Conservation (phyloP, 2,797 vertebrate genomes). For the Tauraco hartlaubi region DNA sequence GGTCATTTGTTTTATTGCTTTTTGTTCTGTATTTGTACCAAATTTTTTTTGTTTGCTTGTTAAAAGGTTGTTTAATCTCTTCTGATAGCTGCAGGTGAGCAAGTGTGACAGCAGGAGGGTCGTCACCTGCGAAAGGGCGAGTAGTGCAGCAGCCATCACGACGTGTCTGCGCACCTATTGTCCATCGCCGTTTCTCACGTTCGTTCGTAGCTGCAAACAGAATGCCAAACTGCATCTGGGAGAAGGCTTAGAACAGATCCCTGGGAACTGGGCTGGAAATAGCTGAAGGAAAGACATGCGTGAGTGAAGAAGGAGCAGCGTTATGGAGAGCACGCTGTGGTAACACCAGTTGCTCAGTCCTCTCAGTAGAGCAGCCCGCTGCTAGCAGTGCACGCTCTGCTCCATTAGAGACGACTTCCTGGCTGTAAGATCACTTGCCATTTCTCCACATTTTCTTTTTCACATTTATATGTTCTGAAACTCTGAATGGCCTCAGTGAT, state of each 20-base stretch:
- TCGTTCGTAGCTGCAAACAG: neutral
- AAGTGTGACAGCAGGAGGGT: neutral
- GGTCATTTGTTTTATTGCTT: neutral
- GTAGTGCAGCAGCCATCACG: neutral
- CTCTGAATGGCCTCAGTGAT: neutral
- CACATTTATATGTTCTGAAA: neutral
- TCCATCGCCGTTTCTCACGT: neutral
- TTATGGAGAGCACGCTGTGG: neutral
- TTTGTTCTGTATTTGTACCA: neutral
- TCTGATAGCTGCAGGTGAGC: neutral
- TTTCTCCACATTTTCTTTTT: neutral
- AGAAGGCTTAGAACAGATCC: neutral
- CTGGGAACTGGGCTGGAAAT: neutral
- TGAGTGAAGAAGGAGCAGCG: neutral
- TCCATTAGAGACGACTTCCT: neutral
- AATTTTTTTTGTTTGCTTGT: neutral
- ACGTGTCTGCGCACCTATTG: neutral
- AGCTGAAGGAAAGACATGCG: neutral
- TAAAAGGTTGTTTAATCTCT: neutral
- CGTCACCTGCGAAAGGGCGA: neutral
- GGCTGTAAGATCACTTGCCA: neutral
- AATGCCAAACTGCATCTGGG: neutral
- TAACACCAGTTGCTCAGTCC: neutral
- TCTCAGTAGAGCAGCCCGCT: neutral
- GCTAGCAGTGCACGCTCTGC: neutral